Evolutionary conservation across 37 sponge, comb jelly and placozoan species (phyloP), one percentile per base, ranked within the genome.

Genomic region (Theonella swinhoei): DNA sequence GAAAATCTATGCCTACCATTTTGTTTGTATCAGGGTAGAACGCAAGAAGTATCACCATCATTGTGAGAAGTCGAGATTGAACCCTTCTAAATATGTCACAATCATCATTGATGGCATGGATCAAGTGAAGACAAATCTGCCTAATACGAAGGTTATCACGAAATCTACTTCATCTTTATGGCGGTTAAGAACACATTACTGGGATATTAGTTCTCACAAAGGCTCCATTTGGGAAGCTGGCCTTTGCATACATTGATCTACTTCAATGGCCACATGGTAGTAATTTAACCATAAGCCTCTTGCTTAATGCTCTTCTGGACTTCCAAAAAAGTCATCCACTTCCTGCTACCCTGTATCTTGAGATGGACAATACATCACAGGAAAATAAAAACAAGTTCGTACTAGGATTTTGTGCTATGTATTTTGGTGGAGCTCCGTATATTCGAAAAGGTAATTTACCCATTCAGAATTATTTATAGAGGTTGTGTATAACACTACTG

Each of bases 101-200:
- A 61, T 89, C 14, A 89, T 89, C 26, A 78, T 89, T 40, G 89
- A 89, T 77, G 83, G 83, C 7, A 89, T 89, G 89, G 88, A 87
- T 68, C 88, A 87, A 59, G 58, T 43, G 35, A 87, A 79, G 47
- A 85, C 85, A 22, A 87, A 79, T 42, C 25, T 88, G 4, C 81
- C 88, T 20, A 62, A 76, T 14, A 4, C 40, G 3, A 17, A 31
- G 11, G 24, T 30, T 25, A 61, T 47, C 24, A 32, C 79, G 1
- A 86, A 83, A 62, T 80, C 80, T 4, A 58, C 80, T 28, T 78
- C 74, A 58, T 70, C 62, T 60, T 64, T 91, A 2, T 86, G 74
- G 66, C 64, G 80, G 3, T 70, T 91, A n/a, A 76, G 74, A 1
- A 87, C 87, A 4, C 91, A 91, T 64, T 8, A 86, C 91, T 66